Base-by-base conservation (phyloP, 2,888 invertebrate genomes). In the Epiblema foenella region DNA sequence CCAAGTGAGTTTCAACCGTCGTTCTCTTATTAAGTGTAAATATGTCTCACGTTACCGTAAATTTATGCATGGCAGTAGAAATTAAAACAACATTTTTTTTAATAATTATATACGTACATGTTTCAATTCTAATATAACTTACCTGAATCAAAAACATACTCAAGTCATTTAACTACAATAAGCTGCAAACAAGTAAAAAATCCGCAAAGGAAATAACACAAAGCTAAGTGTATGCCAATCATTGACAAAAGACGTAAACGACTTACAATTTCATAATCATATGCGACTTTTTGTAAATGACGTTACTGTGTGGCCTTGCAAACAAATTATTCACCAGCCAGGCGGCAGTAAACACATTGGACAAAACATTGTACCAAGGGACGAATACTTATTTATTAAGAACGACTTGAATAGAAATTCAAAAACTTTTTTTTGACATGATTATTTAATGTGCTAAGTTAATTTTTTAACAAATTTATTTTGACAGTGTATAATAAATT, bases 131-230 rank as follows among this genome's bases (percentile, higher is more conserved):
- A 56, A 29, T 56, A n/a, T 17, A 15, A 33, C 33, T 24, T 20
- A 52, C 51, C 18, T 37, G 9, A 51, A 37, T 63, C 37, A 37
- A 24, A 33, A 39, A 64, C 37, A 62, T 39, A 39, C 18, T 39
- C 37, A 64, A 64, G 51, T 64, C 52, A 39, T 39, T 52, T 54
- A n/a, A n/a, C n/a, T n/a, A 54, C 37, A 52, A 63, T 52, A 63
- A 52, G 18, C 63, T 52, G 54, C 39, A 64, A 54, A 64, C 54
- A 64, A 64, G 52, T 63, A 63, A 63, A 63, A n/a, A 52, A 52
- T 37, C 51, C 49, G 29, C 51, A 33, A 33, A 62, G 62, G 33
- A 51, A 62, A 63, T 39, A 63, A 54, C 64, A 54, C 18, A 64
- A 64, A 64, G 52, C 64, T 52, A 39, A 39, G 11, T 15, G 8